A percentile compares a stretch with the other conserved stretches of the same genome.
These are phyloP conservation scores for Cotesia vestalis DNA, from an alignment of 1,140 invertebrate genomes.

Conservation along the genomic window DNA sequence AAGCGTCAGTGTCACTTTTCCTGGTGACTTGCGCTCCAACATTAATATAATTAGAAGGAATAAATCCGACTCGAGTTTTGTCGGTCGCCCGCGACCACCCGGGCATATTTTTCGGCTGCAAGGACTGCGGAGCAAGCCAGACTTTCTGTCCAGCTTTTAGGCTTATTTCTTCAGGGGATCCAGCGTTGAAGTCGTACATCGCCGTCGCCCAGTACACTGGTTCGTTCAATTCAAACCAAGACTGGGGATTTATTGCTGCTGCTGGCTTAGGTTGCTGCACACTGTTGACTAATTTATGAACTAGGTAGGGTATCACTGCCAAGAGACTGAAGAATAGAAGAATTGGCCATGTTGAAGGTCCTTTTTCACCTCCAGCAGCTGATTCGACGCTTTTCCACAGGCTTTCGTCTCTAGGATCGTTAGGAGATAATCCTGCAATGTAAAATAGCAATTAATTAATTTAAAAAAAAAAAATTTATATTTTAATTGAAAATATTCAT, in stretches of 20 bases:
- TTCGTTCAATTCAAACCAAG: constrained; percentile 70
- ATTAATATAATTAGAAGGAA: constrained; percentile 83
- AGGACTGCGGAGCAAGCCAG: constrained; percentile 81
- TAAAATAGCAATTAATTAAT: neutral
- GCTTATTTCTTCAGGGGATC: constrained; percentile 78
- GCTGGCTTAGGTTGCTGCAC: constrained; percentile 46
- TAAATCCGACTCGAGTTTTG: constrained; percentile 74
- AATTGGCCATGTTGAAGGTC: constrained; percentile 73
- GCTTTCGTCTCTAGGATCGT: constrained; percentile 63
- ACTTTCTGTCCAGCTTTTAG: constrained; percentile 81
- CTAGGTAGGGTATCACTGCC: constrained; percentile 88
- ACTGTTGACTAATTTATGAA: constrained; percentile 81
- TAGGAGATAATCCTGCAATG: constrained; percentile 57
- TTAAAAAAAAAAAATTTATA: neutral
- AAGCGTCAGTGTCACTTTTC: constrained; percentile 44
- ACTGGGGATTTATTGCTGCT: constrained; percentile 60
- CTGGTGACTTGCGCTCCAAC: constrained; percentile 56
- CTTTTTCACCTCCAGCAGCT: constrained; percentile 52
- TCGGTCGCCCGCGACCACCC: constrained; percentile 83
- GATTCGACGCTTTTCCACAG: constrained; percentile 59
- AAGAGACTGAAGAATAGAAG: constrained; percentile 87
- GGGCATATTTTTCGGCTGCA: constrained; percentile 77
- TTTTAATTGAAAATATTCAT: neutral
- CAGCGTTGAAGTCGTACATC: constrained; percentile 79
- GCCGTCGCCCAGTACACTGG: constrained; percentile 77